These are phyloP conservation scores for Capitella teleta DNA, from an alignment of 1,140 invertebrate species.

Conservation along the genomic window DNA sequence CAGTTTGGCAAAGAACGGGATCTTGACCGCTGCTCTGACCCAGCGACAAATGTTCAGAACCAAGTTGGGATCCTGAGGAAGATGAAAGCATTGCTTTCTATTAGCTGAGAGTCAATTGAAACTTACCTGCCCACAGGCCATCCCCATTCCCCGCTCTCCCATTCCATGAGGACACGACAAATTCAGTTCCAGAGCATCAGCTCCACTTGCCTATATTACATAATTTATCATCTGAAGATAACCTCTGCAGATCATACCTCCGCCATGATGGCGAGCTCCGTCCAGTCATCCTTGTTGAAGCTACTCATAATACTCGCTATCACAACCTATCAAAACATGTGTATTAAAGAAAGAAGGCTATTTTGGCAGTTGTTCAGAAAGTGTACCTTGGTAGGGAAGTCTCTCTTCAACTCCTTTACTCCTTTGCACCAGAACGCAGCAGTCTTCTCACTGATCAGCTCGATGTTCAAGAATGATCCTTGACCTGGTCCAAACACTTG, in stretches of 20 bases:
- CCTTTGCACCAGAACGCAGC: slow-evolving; percentile 83
- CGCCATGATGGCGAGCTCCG: slow-evolving; percentile 60
- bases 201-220: slow-evolving; percentile 58
- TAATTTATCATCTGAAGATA: too few species aligned
- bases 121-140: slow-evolving; percentile 86
- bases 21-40: slow-evolving; percentile 71
- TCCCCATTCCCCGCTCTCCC: slow-evolving; percentile 82
- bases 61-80: slow-evolving; percentile 60
- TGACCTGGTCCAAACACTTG: slow-evolving; percentile 87
- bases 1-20: slow-evolving; percentile 96
- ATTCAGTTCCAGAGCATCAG: slow-evolving; percentile 92
- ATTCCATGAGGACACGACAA: slow-evolving; percentile 97
- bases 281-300: slow-evolving; percentile 82
- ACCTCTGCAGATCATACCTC: too few species aligned
- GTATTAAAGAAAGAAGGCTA: not conserved
- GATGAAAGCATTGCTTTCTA: not conserved
- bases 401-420: slow-evolving; percentile 76
- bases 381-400: slow-evolving; percentile 66
- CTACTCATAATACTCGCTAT: slow-evolving; percentile 96
- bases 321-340: slow-evolving; percentile 54
- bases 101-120: not conserved
- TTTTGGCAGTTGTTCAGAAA: not conserved
- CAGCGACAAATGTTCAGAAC: slow-evolving; percentile 83
- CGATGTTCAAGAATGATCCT: slow-evolving; percentile 91
- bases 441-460: slow-evolving; percentile 94